Evolutionary conservation across 2,888 invertebrate genomes (phyloP).

Genomic region (Drosophila helvetica): DNA sequence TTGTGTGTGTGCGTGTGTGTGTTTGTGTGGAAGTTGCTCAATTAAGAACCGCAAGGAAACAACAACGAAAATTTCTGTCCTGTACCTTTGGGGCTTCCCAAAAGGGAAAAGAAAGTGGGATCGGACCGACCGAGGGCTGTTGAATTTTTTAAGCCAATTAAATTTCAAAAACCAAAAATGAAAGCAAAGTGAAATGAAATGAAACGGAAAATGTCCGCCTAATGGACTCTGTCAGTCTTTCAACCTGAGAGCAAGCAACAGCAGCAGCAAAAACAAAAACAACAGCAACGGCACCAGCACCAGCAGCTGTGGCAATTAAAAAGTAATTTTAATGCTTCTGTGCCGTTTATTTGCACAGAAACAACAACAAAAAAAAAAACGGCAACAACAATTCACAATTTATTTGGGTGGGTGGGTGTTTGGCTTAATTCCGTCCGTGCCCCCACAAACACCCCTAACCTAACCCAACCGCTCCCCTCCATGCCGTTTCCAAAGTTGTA

Average conservation of each 20-base stretch:
- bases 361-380: conserved; percentile 18
- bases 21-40: conserved; percentile 30
- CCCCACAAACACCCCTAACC: background rate
- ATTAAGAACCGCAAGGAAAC: conserved; percentile 26
- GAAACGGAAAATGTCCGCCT: conserved; percentile 61
- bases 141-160: conserved; percentile 72
- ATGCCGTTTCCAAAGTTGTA: conserved; percentile 45
- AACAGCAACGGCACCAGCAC: conserved; percentile 8
- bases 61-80: conserved; percentile 19
- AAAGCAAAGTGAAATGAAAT: conserved; percentile 36
- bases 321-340: conserved; percentile 64
- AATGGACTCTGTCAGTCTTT: conserved; percentile 66
- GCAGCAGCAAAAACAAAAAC: background rate
- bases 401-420: conserved; percentile 8
- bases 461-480: background rate
- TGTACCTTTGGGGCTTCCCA: conserved; percentile 38
- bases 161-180: conserved; percentile 38
- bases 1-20: conserved; percentile 13
- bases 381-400: conserved; percentile 41
- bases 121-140: conserved; percentile 22
- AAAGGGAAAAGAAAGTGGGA: background rate
- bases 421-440: background rate
- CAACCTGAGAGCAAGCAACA: conserved; percentile 5
- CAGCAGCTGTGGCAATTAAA: conserved; percentile 73
- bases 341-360: conserved; percentile 56